Percentiles rank a stretch among this genome's conserved stretches.
Conservation (phyloP, 2,888 invertebrate genomes). For the Oscheius sp. region DNA sequence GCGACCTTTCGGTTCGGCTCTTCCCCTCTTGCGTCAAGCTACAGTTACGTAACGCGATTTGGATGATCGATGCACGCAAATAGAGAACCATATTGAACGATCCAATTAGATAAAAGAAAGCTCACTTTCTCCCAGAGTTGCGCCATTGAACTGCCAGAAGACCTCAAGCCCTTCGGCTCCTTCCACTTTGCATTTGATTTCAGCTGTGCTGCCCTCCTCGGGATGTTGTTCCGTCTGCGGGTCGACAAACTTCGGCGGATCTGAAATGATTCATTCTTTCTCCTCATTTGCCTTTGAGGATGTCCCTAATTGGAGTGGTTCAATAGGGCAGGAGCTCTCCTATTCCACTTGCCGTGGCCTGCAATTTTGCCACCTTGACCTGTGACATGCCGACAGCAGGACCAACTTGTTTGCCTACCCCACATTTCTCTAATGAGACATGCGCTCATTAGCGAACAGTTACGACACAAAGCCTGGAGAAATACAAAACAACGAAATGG, state of each 20-base stretch:
- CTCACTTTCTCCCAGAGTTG: slow-evolving; percentile 54
- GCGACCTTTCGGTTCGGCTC: slow-evolving; percentile 1
- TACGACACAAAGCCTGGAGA: slow-evolving; percentile 14
- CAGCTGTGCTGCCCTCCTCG: slow-evolving; percentile 55
- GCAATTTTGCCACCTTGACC: slow-evolving; percentile 31
- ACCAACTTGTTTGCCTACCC: slow-evolving; percentile 28
- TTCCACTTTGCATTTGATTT: slow-evolving; percentile 54
- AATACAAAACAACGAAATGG: not conserved
- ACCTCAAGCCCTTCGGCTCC: slow-evolving; percentile 49
- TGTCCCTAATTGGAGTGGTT: slow-evolving; percentile 25
- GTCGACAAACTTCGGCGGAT: slow-evolving; percentile 56
- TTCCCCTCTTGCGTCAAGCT: slow-evolving; percentile 12
- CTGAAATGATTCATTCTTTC: slow-evolving; percentile 38
- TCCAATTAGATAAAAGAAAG: not conserved
- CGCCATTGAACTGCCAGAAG: slow-evolving; percentile 60
- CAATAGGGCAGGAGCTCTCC: slow-evolving; percentile 20
- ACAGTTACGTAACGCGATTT: slow-evolving; percentile 18
- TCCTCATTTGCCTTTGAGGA: slow-evolving; percentile 5
- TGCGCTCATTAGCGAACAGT: slow-evolving; percentile 28
- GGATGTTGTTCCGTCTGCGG: slow-evolving; percentile 54
- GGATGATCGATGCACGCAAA: slow-evolving; percentile 19
- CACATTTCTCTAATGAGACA: slow-evolving; percentile 29
- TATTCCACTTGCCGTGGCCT: slow-evolving; percentile 16
- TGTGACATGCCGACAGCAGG: slow-evolving; percentile 22
- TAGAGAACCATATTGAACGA: slow-evolving; percentile 2